Conservation (phyloP, 2,113 vertebrate species). For the Pagrus major region DNA sequence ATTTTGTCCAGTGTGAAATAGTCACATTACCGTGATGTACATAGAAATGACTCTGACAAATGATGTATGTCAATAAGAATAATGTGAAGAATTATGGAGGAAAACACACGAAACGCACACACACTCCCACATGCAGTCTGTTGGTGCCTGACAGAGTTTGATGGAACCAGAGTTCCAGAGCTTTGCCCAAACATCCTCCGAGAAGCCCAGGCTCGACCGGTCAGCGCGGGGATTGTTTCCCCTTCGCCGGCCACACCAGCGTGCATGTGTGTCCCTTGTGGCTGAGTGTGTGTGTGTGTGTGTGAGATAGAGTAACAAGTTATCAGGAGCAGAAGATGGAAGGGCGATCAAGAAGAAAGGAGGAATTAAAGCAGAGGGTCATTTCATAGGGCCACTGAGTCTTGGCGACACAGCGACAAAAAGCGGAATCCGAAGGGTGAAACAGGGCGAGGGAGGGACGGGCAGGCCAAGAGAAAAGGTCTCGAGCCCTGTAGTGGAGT, state of each 20-base stretch:
- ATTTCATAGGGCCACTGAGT: slow-evolving; percentile 47
- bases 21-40: background rate
- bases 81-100: background rate
- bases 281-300: slow-evolving; percentile 7
- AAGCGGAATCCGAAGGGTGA: slow-evolving; percentile 1
- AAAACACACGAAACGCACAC: background rate
- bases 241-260: slow-evolving; percentile 43
- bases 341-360: slow-evolving; percentile 37
- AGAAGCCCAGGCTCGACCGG: slow-evolving; percentile 62
- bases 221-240: slow-evolving; percentile 61
- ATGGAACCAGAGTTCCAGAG: slow-evolving; percentile 59
- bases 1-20: too few species aligned
- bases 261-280: background rate
- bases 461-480: slow-evolving; percentile 39
- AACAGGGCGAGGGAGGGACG: background rate
- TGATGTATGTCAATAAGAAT: background rate
- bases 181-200: slow-evolving; percentile 57
- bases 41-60: background rate
- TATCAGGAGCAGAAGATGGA: slow-evolving; percentile 39
- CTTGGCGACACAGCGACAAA: slow-evolving; percentile 8
- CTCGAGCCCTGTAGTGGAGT: background rate
- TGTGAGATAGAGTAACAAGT: slow-evolving; percentile 11
- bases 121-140: slow-evolving; percentile 31
- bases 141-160: slow-evolving; percentile 62
- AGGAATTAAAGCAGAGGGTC: slow-evolving; percentile 47